Conservation (phyloP, 2,797 vertebrate genomes). For the Gouania willdenowi region DNA sequence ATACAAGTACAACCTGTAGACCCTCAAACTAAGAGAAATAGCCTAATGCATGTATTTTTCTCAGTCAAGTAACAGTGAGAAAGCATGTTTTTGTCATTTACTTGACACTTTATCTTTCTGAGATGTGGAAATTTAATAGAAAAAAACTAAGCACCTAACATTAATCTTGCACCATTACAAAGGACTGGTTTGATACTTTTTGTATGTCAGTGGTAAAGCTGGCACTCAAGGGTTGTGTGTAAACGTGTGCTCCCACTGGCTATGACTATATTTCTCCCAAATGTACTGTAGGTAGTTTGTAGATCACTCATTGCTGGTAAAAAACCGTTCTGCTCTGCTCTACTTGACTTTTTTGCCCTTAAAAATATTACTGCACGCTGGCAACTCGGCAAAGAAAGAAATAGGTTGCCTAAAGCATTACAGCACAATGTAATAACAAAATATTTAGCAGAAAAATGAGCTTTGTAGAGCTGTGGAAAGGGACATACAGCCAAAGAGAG, state of each 20-base stretch:
- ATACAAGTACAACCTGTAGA: too few species aligned
- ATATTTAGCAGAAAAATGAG: conserved; percentile 20
- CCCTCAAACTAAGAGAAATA: too few species aligned
- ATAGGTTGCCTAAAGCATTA: conserved; percentile 34
- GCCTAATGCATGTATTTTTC: too few species aligned
- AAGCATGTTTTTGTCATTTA: too few species aligned
- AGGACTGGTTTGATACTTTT: conserved; percentile 57
- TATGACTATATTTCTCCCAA: conserved; percentile 47
- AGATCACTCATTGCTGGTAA: conserved; percentile 29
- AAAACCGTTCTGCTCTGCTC: conserved; percentile 31
- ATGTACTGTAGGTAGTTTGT: conserved; percentile 34
- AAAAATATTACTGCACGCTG: conserved; percentile 24
- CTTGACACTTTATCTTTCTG: conserved; percentile 54
- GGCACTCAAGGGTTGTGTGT: conserved; percentile 27
- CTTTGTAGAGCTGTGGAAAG: conserved; percentile 16
- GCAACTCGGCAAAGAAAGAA: conserved; percentile 43
- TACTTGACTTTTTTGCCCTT: conserved; percentile 22
- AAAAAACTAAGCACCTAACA: conserved; percentile 60
- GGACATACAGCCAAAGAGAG: conserved; percentile 26
- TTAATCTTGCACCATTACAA: conserved; percentile 61
- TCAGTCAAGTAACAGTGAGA: too few species aligned
- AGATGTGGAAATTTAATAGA: conserved; percentile 66
- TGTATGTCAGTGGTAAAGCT: conserved; percentile 50
- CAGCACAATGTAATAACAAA: conserved; percentile 23
- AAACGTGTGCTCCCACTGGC: conserved; percentile 25